These are phyloP conservation scores for Eupithecia subfuscata DNA, from an alignment of 2,888 invertebrate genomes.

Conservation along the genomic window DNA sequence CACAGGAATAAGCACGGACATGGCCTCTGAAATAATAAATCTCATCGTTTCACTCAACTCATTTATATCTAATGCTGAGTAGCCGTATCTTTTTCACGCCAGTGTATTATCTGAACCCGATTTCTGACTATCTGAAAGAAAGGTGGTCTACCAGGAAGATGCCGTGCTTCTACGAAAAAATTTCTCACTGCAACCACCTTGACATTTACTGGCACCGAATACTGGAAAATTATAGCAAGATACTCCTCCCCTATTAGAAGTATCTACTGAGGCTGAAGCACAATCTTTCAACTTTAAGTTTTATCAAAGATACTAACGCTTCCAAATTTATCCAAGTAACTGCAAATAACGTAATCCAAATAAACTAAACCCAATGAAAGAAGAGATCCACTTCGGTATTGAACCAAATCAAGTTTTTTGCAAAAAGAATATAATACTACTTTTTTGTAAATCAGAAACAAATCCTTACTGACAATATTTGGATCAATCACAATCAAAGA, in stretches of 20 bases:
- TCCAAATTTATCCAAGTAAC: background rate
- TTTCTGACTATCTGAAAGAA: too few relatives aligned
- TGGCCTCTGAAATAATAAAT: conserved; percentile 46
- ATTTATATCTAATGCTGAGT: too few relatives aligned
- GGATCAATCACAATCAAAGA: background rate
- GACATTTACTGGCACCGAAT: background rate
- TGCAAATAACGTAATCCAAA: background rate
- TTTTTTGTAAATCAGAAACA: background rate
- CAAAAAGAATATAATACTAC: background rate
- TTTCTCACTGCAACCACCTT: too few relatives aligned
- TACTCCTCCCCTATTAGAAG: background rate
- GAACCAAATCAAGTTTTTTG: too few relatives aligned
- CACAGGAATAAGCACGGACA: conserved; percentile 88
- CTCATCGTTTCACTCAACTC: background rate
- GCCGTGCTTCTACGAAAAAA: background rate
- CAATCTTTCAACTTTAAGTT: background rate
- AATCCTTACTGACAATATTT: background rate
- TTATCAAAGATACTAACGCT: background rate
- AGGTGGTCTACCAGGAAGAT: background rate
- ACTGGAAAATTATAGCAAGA: background rate
- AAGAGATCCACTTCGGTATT: too few relatives aligned
- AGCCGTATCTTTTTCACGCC: too few relatives aligned
- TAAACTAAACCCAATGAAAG: too few relatives aligned
- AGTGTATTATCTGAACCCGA: too few relatives aligned
- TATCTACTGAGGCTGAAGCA: background rate